A percentile compares a stretch with the other conserved stretches of the same genome.
Evolutionary conservation across 2,113 vertebrate genomes (phyloP).

Genomic region (Elephas maximus): DNA sequence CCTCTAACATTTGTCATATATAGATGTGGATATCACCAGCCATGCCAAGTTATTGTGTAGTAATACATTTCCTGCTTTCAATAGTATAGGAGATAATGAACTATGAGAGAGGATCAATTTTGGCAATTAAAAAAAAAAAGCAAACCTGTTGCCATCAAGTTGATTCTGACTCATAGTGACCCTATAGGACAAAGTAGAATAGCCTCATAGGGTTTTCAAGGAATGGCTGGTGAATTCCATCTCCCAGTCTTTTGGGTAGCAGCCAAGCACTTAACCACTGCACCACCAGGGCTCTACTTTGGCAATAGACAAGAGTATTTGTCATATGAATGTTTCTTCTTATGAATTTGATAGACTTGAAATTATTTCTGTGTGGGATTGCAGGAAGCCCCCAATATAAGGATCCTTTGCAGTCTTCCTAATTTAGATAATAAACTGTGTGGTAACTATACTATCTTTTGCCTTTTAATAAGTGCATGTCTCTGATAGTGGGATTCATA

Average conservation of each 20-base stretch:
- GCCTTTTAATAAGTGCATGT: background rate
- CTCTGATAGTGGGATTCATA: background rate
- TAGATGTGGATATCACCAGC: background rate
- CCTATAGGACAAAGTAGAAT: too few species aligned
- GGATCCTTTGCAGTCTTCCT: background rate
- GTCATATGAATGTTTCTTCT: background rate
- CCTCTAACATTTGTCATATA: background rate
- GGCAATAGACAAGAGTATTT: background rate
- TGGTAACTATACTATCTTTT: background rate
- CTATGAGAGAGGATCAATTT: background rate
- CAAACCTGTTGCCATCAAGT: too few species aligned
- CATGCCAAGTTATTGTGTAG: background rate
- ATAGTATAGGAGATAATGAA: background rate
- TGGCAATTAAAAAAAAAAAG: background rate
- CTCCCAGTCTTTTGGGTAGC: too few species aligned
- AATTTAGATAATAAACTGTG: background rate
- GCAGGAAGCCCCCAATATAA: background rate
- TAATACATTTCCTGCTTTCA: background rate
- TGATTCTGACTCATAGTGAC: too few species aligned
- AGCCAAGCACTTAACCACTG: too few species aligned
- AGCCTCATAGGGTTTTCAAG: too few species aligned
- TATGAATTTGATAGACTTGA: background rate
- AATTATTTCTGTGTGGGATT: background rate
- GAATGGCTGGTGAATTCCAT: too few species aligned
- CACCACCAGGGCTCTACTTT: too few species aligned